These are phyloP conservation scores for Dusona sp. DNA, from an alignment of 2,888 invertebrate species.

Conservation along the genomic window DNA sequence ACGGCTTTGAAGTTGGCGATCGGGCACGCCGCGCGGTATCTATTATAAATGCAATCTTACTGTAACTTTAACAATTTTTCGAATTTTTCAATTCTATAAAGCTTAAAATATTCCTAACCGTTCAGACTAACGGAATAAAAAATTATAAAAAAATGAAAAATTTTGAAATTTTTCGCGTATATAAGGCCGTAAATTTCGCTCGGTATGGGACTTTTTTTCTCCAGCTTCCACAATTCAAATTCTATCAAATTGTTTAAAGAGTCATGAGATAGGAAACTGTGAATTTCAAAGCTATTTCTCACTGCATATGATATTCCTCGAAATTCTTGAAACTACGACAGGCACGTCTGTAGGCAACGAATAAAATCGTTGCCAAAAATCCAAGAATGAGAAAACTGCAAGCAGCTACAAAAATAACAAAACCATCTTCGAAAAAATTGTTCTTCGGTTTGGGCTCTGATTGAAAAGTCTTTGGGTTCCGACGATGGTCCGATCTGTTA, in stretches of 20 bases:
- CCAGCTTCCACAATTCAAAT: not conserved
- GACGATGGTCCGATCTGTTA: slow-evolving; percentile 34
- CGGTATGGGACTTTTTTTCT: too few species aligned
- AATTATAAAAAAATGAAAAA: too few species aligned
- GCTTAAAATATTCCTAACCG: too few species aligned
- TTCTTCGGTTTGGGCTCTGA: not conserved
- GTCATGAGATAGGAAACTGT: not conserved
- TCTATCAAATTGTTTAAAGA: not conserved
- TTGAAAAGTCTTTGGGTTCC: not conserved
- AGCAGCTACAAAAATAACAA: slow-evolving; percentile 33
- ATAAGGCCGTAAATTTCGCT: too few species aligned
- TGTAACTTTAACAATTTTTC: too few species aligned
- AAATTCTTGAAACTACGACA: slow-evolving; percentile 60
- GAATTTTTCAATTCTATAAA: too few species aligned
- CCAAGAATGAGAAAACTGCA: slow-evolving; percentile 54
- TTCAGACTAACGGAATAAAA: too few species aligned
- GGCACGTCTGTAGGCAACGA: slow-evolving; percentile 57
- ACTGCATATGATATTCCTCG: slow-evolving; percentile 34
- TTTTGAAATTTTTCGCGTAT: too few species aligned
- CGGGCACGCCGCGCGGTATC: too few species aligned
- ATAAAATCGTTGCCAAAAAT: slow-evolving; percentile 47
- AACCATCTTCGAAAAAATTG: slow-evolving; percentile 39
- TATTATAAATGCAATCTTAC: too few species aligned
- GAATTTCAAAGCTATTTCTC: not conserved
- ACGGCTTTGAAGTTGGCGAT: too few species aligned